Conservation (phyloP, 1,140 invertebrate species). For the Liolophura sinensis region DNA sequence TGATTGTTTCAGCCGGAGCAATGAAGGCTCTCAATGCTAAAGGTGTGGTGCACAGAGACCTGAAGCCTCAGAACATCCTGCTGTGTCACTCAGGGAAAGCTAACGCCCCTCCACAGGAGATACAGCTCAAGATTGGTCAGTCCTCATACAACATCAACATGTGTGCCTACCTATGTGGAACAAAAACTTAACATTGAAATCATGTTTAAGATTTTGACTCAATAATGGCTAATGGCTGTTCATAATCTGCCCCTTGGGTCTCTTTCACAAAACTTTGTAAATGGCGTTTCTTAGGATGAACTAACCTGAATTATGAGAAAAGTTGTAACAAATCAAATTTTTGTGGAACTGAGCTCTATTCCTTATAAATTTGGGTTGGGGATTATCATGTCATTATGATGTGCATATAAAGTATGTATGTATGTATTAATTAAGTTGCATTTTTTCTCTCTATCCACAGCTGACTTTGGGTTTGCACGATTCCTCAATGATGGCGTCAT, state of each 20-base stretch:
- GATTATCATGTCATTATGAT: neutral
- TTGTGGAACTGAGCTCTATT: constrained; percentile 4
- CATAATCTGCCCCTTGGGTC: too few relatives aligned
- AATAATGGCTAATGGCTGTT: neutral
- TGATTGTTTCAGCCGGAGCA: constrained; percentile 76
- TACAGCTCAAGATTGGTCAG: constrained; percentile 91
- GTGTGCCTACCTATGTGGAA: too few relatives aligned
- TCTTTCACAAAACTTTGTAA: too few relatives aligned
- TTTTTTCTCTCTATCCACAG: constrained; percentile 63
- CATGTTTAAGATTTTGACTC: neutral
- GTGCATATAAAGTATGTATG: too few relatives aligned
- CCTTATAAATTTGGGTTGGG: neutral
- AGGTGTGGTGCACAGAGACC: constrained; percentile 97
- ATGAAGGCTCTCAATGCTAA: constrained; percentile 96
- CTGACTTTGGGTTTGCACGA: constrained; percentile 99
- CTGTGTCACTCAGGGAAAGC: constrained; percentile 75
- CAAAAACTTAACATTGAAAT: too few relatives aligned
- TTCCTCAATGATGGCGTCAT: constrained; percentile 98
- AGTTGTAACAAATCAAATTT: too few relatives aligned
- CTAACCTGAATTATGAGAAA: too few relatives aligned
- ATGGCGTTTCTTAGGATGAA: too few relatives aligned
- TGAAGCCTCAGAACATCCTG: constrained; percentile 98
- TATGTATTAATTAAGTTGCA: neutral
- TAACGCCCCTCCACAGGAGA: constrained; percentile 86
- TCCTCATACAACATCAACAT: too few relatives aligned